Base-by-base conservation (phyloP, 1,140 invertebrate species). In the Halesus radiatus region DNA sequence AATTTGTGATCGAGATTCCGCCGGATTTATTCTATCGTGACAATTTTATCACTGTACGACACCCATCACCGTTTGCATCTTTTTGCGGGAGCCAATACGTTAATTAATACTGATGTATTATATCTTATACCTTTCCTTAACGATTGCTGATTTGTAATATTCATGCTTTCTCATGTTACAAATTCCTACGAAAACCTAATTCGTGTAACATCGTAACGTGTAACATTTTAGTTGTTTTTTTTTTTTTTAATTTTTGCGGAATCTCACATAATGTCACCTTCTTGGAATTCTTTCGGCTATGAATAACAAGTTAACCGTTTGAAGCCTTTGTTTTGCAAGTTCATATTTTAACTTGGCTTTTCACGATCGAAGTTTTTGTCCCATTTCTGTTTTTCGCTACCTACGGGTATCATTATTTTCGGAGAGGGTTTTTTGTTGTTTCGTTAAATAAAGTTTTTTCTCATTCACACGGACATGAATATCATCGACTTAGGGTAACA, bases 1-100 rank as follows among this genome's bases (percentile, higher is more conserved):
- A 72, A 45, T 45, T 72, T 72, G 6, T 72, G 37, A 72, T 72
- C 68, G 68, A 52, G 68, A 72, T 50, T 72, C 37, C 18, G 18
- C n/a, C n/a, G 16, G 20, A 72, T 72, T 72, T 72, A 52, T 72
- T 72, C 45, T 10, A 20, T 72, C 68, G 68, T 72, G 68, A 52
- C 68, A 72, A 72, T 72, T 72, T n/a, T 72, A 50, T 15, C 18
- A 60, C 37, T 8, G 37, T 45, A 45, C 37, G 10, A 45, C 5
- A 13, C 37, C 8, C 7, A 3, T 45, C 10, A 13, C 1, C 37
- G 37, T 45, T 45, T 45, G 8, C 8, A 45, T 10, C 37, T 45
- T 45, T 45, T 13, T 45, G 37, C 37, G 5, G 37, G 10, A 45
- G 10, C 37, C 37, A 1, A 13, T 45, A 13, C 37, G 37, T 45